phyloP scores from a whole-genome alignment of 2,113 vertebrate genomes.

The Nothobranchius furzeri region DNA sequence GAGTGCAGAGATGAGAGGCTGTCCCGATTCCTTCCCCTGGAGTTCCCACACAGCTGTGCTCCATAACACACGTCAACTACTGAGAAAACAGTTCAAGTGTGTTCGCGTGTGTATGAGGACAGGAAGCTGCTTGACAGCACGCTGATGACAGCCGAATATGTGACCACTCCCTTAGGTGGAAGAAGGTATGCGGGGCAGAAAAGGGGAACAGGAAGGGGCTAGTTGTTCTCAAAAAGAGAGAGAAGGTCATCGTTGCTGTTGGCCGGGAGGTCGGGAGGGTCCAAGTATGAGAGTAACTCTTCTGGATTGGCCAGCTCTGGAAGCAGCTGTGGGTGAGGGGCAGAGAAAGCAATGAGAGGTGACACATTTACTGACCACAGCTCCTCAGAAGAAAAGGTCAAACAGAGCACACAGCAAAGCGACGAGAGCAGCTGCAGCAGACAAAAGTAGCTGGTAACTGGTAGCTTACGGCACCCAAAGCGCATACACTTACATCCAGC shows the following conservation, averaged over 20 bases:
- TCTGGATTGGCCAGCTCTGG: conserved; percentile 98
- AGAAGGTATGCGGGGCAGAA: conserved; percentile 7
- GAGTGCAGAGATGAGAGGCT: conserved; percentile 76
- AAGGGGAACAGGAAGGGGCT: conserved; percentile 40
- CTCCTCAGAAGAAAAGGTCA: conserved; percentile 1
- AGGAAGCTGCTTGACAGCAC: conserved; percentile 45
- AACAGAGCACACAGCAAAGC: conserved; percentile 44
- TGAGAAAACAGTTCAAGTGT: conserved; percentile 24
- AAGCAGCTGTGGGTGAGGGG: conserved; percentile 86
- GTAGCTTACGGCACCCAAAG: conserved; percentile 42
- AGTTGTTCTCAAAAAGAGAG: conserved; percentile 99
- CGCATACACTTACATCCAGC: conserved; percentile 95
- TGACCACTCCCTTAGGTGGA: conserved; percentile 27
- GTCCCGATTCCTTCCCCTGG: conserved; percentile 37
- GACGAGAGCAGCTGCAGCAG: conserved; percentile 58
- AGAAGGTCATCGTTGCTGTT: conserved; percentile 99
- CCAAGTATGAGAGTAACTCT: conserved; percentile 96
- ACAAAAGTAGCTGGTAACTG: conserved; percentile 52
- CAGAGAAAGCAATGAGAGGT: conserved; percentile 16
- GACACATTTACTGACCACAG: background rate
- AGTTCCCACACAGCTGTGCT: conserved; percentile 35
- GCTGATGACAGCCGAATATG: conserved; percentile 60
- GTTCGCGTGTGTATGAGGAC: conserved; percentile 15
- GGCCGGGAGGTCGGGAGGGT: conserved; percentile 97
- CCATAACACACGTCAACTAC: conserved; percentile 41